These are phyloP conservation scores for Disparrhopalites patrizii DNA, from an alignment of 2,888 invertebrate genomes.

Conservation along the genomic window DNA sequence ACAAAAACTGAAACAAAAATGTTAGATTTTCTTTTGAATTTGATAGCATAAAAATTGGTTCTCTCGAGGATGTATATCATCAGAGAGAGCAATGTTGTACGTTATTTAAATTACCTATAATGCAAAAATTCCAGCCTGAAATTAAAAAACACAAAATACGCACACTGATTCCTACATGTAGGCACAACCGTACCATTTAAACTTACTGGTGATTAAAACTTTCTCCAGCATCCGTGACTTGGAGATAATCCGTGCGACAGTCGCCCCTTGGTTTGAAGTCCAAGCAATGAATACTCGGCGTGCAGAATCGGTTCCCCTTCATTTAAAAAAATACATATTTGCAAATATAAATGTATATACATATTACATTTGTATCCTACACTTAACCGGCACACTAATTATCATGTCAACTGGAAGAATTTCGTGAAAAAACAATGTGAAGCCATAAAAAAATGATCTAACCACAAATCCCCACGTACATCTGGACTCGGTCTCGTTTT, in stretches of 20 bases:
- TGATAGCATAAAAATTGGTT: too few relatives aligned
- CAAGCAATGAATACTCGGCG: conserved; percentile 42
- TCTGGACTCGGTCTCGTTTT: conserved; percentile 19
- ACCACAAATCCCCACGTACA: conserved; percentile 47
- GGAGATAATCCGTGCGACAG: conserved; percentile 41
- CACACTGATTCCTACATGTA: too few relatives aligned
- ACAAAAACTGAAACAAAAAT: conserved; percentile 44
- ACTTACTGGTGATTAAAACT: conserved; percentile 41
- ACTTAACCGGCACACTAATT: too few relatives aligned
- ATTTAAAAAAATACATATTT: conserved; percentile 4
- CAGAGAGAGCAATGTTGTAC: too few relatives aligned
- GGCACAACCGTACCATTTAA: too few relatives aligned
- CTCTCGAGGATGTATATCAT: too few relatives aligned
- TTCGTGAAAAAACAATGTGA: too few relatives aligned
- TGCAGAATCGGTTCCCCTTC: conserved; percentile 44
- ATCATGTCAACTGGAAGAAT: too few relatives aligned
- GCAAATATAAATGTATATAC: conserved; percentile 4
- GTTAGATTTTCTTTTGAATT: too few relatives aligned
- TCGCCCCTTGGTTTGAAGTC: conserved; percentile 29
- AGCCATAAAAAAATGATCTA: conserved; percentile 4
- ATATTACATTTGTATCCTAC: too few relatives aligned
- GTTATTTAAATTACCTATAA: too few relatives aligned
- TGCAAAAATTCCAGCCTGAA: conserved; percentile 1
- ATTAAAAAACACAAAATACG: background rate
- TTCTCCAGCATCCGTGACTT: conserved; percentile 45